Evolutionary conservation across 92 coral and sea anemone genomes (phyloP).

Genomic region (Pocillopora grandis): DNA sequence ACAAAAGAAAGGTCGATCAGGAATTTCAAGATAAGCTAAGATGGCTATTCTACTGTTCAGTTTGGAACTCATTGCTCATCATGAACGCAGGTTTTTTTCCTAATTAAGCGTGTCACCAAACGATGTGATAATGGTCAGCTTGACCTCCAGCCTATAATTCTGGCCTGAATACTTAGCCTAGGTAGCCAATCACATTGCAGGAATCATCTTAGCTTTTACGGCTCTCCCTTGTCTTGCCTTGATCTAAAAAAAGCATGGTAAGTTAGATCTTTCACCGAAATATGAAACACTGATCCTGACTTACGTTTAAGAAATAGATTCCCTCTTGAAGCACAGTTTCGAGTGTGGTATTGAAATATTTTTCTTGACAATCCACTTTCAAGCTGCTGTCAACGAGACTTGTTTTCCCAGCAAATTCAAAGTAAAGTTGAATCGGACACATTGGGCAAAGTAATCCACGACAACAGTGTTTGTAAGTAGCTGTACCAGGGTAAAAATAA

Average conservation of each 20-base stretch:
- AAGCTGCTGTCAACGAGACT: constrained; percentile 57
- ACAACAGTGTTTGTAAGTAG: constrained; percentile 62
- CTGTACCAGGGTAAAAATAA: constrained; percentile 3
- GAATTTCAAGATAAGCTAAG: too few relatives aligned
- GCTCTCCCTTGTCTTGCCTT: neutral
- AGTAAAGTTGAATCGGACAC: constrained; percentile 50
- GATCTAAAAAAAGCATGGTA: neutral
- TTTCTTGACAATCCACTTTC: constrained; percentile 49
- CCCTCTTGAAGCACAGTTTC: constrained; percentile 58
- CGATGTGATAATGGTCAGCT: too few relatives aligned
- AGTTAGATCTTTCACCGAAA: neutral
- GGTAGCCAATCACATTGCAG: too few relatives aligned
- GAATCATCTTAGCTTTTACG: neutral
- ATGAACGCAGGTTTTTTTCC: too few relatives aligned
- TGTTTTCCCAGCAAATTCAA: constrained; percentile 35
- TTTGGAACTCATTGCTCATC: too few relatives aligned
- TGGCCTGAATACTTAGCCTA: too few relatives aligned
- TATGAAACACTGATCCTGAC: neutral
- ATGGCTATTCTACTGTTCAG: too few relatives aligned
- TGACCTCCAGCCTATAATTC: too few relatives aligned
- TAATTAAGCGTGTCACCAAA: too few relatives aligned
- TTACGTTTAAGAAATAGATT: constrained; percentile 45
- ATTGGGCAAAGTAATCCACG: constrained; percentile 67
- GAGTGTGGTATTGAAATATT: constrained; percentile 35
- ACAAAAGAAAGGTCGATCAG: too few relatives aligned